Percentiles rank a stretch among this genome's conserved stretches.
These are phyloP conservation scores for Leucophenga varia DNA, from an alignment of 1,140 invertebrate species.

Conservation along the genomic window DNA sequence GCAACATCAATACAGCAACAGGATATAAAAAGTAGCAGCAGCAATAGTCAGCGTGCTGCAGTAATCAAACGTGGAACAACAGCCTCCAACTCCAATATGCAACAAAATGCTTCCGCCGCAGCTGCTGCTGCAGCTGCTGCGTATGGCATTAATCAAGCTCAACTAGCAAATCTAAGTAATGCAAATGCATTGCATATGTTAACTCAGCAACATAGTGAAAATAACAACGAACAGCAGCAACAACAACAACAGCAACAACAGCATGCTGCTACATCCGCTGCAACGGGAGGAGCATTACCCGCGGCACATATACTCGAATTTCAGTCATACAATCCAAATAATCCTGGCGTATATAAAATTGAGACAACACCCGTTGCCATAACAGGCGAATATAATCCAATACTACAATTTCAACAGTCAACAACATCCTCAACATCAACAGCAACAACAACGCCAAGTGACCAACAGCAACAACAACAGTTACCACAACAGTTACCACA, in stretches of 20 bases:
- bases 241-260: slow-evolving; percentile 5
- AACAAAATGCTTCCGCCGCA: no score
- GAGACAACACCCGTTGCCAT: slow-evolving; percentile 55
- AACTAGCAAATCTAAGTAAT: slow-evolving; percentile 2
- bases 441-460: slow-evolving; percentile 29
- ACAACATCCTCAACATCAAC: slow-evolving; percentile 27
- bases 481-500: background rate
- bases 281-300: slow-evolving; percentile 11
- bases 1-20: slow-evolving; percentile 11
- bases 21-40: no score
- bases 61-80: no score
- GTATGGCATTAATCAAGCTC: background rate
- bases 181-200: no score
- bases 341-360: slow-evolving; percentile 55
- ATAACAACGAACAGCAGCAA: slow-evolving; percentile 3
- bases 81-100: no score
- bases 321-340: slow-evolving; percentile 55
- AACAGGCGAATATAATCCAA: slow-evolving; percentile 54
- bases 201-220: no score
- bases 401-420: slow-evolving; percentile 45
- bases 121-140: slow-evolving; percentile 1
- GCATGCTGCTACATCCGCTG: slow-evolving; percentile 2
- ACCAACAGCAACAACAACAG: slow-evolving; percentile 20
- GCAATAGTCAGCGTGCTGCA: background rate
- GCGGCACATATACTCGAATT: slow-evolving; percentile 50